These are phyloP conservation scores for Arvicanthis niloticus DNA, from an alignment of 2,113 vertebrate genomes.

Conservation along the genomic window DNA sequence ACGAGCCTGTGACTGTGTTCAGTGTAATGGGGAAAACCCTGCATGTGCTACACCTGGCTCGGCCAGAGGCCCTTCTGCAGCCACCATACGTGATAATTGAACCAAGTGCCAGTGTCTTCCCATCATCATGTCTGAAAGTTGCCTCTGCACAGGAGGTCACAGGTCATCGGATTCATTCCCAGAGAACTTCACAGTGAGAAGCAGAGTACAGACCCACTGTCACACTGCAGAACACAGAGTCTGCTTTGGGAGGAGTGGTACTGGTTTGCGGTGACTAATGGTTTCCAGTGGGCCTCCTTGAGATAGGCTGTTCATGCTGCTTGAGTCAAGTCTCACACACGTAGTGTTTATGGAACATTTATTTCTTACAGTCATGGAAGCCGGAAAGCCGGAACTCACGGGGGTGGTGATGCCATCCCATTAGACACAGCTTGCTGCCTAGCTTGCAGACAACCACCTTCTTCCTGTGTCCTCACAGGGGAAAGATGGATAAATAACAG, in stretches of 20 bases:
- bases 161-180: not conserved
- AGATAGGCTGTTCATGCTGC: not conserved
- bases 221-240: not conserved
- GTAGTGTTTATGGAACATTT: not conserved
- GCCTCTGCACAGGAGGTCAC: not conserved
- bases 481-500: not conserved
- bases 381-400: not conserved
- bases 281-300: not conserved
- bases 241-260: not conserved
- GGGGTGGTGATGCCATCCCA: not conserved
- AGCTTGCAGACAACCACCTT: not conserved
- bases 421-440: not conserved
- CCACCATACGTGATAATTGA: not conserved
- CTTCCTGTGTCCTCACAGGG: not conserved
- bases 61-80: not conserved
- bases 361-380: not conserved
- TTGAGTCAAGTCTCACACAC: not conserved
- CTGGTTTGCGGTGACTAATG: not conserved
- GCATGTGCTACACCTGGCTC: not conserved
- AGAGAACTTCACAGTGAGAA: not conserved
- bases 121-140: not conserved
- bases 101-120: not conserved
- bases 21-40: not conserved
- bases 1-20: constrained; percentile 39
- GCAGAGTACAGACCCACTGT: not conserved